Evolutionary conservation across 2,797 vertebrate genomes (phyloP), one percentile per base, ranked within the genome.

Genomic region (Sylvilagus floridanus): DNA sequence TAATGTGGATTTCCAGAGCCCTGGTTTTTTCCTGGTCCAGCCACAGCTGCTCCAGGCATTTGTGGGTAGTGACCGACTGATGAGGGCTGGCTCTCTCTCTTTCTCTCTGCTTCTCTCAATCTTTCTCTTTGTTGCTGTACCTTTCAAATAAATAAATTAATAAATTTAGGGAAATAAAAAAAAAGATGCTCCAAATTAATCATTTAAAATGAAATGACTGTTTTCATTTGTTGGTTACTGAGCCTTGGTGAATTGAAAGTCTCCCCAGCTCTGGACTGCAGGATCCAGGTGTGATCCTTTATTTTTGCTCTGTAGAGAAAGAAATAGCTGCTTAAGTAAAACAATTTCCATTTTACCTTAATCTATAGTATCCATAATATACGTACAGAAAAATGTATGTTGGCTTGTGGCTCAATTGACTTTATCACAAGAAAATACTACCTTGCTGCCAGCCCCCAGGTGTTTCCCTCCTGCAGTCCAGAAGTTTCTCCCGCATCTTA

Each of bases 301-400:
- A 68, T 47, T 86, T 87, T 54, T 60, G n/a, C 50, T 89, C 91
- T 83, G 21, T 42, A 92, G 71, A 94, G 22, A 68, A 85, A 77
- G n/a, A 13, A 85, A 47, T 19, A 73, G 37, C 69, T 93, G 30
- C 26, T 77, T 77, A 82, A 91, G 7, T 62, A 8, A 84, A 93
- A 84, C 24, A 30, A 28, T 19, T 30, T n/a, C 30, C 73, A 47
- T 35, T 62, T 95, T 60, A 50, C 26, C 14, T 76, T 57, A 21
- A 57, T 57, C 54, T 57, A 57, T 57, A 19, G 16, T 21, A 57
- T 93, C 19, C 65, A 0, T 73, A 88, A 42, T 47, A 35, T 54
- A n/a, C 30, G 24, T 50, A 63, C 12, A 24, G 24, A 76, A 84
- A 52, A 69, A 17, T 47, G 3, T 71, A 60, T 9, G 50, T 50